Evolutionary conservation across 2,797 vertebrate genomes (phyloP).

Genomic region (Rhinatrema bivittatum): DNA sequence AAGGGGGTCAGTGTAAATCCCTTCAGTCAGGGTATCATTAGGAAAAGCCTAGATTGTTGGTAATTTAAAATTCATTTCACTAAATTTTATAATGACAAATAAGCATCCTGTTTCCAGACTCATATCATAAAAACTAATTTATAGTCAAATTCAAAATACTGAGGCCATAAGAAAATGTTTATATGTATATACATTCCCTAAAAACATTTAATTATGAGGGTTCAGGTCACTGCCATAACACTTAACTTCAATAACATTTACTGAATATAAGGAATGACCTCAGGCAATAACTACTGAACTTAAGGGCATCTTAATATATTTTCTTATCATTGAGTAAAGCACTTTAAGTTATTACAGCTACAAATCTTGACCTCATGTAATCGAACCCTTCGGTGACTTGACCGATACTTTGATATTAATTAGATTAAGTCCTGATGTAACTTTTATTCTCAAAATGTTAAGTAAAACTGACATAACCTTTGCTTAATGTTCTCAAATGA

Average conservation of each 20-base stretch:
- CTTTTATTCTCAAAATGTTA: constrained; percentile 23
- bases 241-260: constrained; percentile 46
- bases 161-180: too few species aligned
- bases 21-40: too few species aligned
- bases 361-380: constrained; percentile 49
- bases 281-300: constrained; percentile 68
- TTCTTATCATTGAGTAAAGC: constrained; percentile 43
- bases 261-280: constrained; percentile 66
- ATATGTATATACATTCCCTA: too few species aligned
- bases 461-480: constrained; percentile 16
- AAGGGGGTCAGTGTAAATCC: too few species aligned
- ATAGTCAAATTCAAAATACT: too few species aligned
- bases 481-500: neutral
- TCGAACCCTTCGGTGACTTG: constrained; percentile 33
- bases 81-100: too few species aligned
- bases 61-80: too few species aligned
- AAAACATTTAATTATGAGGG: constrained; percentile 16
- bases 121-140: too few species aligned
- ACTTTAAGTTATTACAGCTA: constrained; percentile 60
- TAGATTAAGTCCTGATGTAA: constrained; percentile 20
- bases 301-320: constrained; percentile 59
- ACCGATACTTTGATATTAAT: constrained; percentile 31
- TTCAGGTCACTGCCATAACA: constrained; percentile 44
- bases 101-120: too few species aligned
- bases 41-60: too few species aligned